These are phyloP conservation scores for Lagopus muta DNA, from an alignment of 2,113 vertebrate species.

Conservation along the genomic window DNA sequence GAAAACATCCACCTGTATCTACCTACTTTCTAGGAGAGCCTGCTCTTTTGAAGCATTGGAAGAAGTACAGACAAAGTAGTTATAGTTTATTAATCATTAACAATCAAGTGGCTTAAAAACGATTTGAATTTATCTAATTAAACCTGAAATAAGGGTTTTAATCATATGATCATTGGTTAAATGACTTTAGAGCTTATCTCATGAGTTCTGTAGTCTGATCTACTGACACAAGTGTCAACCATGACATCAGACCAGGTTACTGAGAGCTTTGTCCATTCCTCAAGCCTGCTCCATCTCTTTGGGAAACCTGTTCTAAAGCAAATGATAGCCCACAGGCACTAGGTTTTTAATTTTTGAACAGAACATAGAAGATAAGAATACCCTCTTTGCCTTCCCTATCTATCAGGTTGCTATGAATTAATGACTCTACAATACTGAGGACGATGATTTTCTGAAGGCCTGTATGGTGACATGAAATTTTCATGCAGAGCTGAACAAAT, in stretches of 20 bases:
- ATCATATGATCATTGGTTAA: background rate
- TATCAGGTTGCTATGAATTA: background rate
- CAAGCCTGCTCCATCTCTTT: background rate
- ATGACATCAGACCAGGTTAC: background rate
- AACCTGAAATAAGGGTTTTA: background rate
- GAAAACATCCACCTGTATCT: background rate
- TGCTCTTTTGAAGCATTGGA: rapidly evolving
- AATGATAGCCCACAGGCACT: background rate
- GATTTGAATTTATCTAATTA: background rate
- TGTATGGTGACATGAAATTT: background rate
- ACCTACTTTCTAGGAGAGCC: background rate
- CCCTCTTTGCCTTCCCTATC: background rate
- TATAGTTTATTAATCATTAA: background rate
- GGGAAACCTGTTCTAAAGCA: background rate
- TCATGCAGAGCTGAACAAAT: background rate
- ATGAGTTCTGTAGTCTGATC: background rate
- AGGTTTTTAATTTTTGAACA: background rate
- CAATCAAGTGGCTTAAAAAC: background rate
- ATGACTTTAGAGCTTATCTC: background rate
- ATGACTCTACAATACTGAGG: background rate
- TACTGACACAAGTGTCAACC: background rate
- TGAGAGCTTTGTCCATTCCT: background rate
- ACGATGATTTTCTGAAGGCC: background rate
- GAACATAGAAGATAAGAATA: background rate
- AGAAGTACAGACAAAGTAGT: background rate